phyloP scores from a whole-genome alignment of 2,113 vertebrate species.

The Petrocephalus zakoni region DNA sequence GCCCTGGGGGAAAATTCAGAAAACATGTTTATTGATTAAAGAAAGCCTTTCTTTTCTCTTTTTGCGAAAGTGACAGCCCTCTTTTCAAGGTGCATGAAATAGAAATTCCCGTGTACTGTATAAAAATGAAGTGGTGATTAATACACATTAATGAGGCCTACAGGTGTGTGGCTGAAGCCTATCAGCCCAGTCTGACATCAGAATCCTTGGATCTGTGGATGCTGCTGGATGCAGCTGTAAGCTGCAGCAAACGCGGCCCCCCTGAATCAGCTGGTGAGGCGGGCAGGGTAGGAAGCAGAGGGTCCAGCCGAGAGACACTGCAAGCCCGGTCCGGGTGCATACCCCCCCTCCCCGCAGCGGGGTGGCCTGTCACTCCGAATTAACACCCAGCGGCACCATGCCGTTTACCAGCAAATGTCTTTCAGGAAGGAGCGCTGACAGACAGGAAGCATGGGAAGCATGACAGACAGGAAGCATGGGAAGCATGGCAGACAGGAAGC shows the following conservation, averaged over 20 bases:
- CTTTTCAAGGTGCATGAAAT: neutral
- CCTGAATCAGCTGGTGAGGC: neutral
- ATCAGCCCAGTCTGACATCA: neutral
- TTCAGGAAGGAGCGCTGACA: neutral
- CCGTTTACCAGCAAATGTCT: neutral
- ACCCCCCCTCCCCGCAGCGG: neutral
- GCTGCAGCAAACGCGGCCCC: neutral
- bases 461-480: neutral
- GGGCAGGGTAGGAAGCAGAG: neutral
- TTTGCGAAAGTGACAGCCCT: neutral
- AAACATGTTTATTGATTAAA: neutral
- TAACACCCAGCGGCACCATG: neutral
- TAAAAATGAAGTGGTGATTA: neutral
- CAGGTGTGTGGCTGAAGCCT: neutral
- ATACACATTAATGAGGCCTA: neutral
- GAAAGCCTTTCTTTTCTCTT: neutral
- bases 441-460: too few relatives aligned
- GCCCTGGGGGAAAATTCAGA: neutral
- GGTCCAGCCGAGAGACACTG: neutral
- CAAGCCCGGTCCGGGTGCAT: neutral
- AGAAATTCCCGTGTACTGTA: neutral
- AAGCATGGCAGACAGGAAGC: too few relatives aligned
- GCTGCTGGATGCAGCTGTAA: neutral
- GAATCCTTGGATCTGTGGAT: neutral
- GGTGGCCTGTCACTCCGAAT: slow-evolving; percentile 14